Conservation (phyloP, 2,797 vertebrate genomes). For the Pogonophryne albipinna region DNA sequence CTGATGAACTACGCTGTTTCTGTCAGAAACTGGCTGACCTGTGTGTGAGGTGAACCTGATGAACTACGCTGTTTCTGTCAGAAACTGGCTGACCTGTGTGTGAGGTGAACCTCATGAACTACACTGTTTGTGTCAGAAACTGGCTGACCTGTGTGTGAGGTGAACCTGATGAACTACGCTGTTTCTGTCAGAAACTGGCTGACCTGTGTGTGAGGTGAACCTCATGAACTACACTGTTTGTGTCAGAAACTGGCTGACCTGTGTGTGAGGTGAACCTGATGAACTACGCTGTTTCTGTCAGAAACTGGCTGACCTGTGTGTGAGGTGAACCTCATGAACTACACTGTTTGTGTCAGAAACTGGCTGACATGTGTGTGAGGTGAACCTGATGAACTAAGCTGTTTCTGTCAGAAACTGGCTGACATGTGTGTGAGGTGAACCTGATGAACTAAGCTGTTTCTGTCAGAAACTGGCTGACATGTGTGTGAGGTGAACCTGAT, state of each 20-base stretch:
- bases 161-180: conserved; percentile 67
- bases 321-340: conserved; percentile 68
- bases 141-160: conserved; percentile 13
- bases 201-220: conserved; percentile 52
- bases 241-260: conserved; percentile 25
- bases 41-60: conserved; percentile 55
- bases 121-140: conserved; percentile 20
- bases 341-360: conserved; percentile 20
- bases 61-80: conserved; percentile 54
- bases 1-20: conserved; percentile 55
- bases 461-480: conserved; percentile 24
- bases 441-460: conserved; percentile 55
- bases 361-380: conserved; percentile 12
- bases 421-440: conserved; percentile 52
- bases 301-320: conserved; percentile 17
- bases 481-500: conserved; percentile 55
- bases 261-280: conserved; percentile 55
- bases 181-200: conserved; percentile 32
- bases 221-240: conserved; percentile 55
- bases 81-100: conserved; percentile 17
- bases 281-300: conserved; percentile 54
- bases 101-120: conserved; percentile 68
- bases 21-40: conserved; percentile 25
- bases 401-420: conserved; percentile 32
- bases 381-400: conserved; percentile 67